A percentile compares a stretch with the other conserved stretches of the same genome.
These are phyloP conservation scores for Acanthurus leucopareius DNA, from an alignment of 2,797 vertebrate genomes.

Conservation along the genomic window DNA sequence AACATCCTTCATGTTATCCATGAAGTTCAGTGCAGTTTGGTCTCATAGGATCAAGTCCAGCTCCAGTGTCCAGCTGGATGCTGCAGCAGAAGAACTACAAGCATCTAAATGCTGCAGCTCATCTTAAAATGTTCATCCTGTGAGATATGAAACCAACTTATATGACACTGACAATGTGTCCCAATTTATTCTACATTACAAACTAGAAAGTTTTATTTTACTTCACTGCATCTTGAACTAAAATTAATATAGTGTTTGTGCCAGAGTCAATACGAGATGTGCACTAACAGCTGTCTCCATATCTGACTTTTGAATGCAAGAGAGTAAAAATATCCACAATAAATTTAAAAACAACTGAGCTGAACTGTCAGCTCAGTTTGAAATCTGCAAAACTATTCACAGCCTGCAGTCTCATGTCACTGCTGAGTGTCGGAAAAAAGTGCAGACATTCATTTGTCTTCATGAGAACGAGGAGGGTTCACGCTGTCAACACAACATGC, in stretches of 20 bases:
- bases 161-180: not conserved
- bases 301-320: too few relatives aligned
- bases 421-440: too few relatives aligned
- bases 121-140: not conserved
- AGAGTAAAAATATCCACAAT: too few relatives aligned
- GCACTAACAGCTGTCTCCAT: too few relatives aligned
- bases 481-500: not conserved
- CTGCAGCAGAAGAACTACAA: conserved; percentile 2
- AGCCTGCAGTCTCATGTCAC: too few relatives aligned
- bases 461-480: not conserved
- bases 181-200: not conserved
- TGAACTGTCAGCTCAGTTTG: too few relatives aligned
- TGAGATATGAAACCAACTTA: conserved; percentile 1
- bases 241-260: not conserved
- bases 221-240: too few relatives aligned
- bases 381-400: too few relatives aligned
- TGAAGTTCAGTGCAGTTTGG: not conserved
- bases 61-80: not conserved
- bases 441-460: too few relatives aligned
- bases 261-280: not conserved
- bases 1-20: not conserved
- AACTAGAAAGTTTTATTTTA: not conserved
- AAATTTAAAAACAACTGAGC: too few relatives aligned
- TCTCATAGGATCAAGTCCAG: not conserved
- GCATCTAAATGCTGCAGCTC: not conserved